Conservation (phyloP, 92 coral and sea anemone genomes). For the Phenganax stokvisi region DNA sequence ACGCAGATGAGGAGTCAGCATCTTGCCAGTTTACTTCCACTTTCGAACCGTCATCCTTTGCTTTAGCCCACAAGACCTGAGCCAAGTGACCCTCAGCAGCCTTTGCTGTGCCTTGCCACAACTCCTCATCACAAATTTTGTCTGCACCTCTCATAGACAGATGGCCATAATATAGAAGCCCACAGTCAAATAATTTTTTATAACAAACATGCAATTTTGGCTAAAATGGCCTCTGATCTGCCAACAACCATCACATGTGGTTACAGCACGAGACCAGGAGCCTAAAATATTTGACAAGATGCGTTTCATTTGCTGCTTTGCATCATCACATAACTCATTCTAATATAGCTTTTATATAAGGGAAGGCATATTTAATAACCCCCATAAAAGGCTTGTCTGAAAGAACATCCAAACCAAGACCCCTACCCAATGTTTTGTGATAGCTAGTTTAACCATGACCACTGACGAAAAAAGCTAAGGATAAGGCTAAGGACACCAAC, state of each 20-base stretch:
- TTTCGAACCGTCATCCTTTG: constrained; percentile 41
- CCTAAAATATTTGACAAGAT: constrained; percentile 32
- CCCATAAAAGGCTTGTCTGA: constrained; percentile 47
- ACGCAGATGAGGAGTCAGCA: constrained; percentile 53
- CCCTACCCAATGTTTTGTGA: constrained; percentile 44
- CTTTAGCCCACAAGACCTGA: constrained; percentile 40
- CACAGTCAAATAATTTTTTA: constrained; percentile 48
- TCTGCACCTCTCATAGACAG: constrained; percentile 56
- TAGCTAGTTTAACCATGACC: constrained; percentile 53
- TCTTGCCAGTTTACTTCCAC: constrained; percentile 58
- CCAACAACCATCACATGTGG: constrained; percentile 67
- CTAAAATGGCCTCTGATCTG: constrained; percentile 48
- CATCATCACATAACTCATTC: constrained; percentile 51
- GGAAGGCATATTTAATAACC: constrained; percentile 44
- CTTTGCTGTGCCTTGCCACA: constrained; percentile 62
- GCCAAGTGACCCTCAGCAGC: constrained; percentile 60
- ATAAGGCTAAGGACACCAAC: constrained; percentile 51
- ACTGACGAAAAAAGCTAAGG: constrained; percentile 51
- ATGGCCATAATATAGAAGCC: constrained; percentile 61
- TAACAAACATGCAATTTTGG: constrained; percentile 54
- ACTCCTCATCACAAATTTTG: constrained; percentile 49
- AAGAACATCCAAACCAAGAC: constrained; percentile 40
- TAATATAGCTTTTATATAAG: constrained; percentile 43
- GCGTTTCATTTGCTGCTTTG: constrained; percentile 53
- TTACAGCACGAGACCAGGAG: constrained; percentile 49